A percentile compares a stretch with the other conserved stretches of the same genome.
These are phyloP conservation scores for Tricholaema leucomelas DNA, from an alignment of 2,113 vertebrate genomes.

Conservation along the genomic window DNA sequence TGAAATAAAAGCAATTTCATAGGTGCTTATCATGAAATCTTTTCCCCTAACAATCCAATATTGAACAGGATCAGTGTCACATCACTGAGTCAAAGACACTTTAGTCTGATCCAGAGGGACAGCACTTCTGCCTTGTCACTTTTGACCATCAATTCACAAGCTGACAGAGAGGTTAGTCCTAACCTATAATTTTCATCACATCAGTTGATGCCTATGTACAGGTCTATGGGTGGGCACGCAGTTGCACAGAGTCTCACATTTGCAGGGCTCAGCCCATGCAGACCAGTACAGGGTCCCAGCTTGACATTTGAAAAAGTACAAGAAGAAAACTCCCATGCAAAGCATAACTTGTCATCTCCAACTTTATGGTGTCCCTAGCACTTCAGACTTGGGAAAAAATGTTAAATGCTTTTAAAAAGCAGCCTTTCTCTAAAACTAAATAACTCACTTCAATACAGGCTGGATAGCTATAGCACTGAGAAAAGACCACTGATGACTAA, in stretches of 20 bases:
- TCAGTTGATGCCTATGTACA: background rate
- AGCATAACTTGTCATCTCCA: background rate
- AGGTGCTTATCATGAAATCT: background rate
- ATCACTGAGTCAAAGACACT: background rate
- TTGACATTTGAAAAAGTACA: background rate
- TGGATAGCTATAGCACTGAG: background rate
- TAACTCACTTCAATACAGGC: background rate
- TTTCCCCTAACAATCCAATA: background rate
- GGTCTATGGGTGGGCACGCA: accelerated
- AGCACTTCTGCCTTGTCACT: background rate
- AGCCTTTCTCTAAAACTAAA: background rate
- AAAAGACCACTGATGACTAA: background rate
- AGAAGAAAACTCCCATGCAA: accelerated
- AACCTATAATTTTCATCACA: background rate
- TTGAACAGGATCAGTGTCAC: background rate
- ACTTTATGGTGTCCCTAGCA: background rate
- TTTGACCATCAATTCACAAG: background rate
- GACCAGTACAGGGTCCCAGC: accelerated
- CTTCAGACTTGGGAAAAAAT: background rate
- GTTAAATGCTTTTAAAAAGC: background rate
- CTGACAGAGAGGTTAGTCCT: background rate
- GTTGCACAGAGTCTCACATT: background rate
- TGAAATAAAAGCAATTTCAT: background rate
- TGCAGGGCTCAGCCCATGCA: background rate
- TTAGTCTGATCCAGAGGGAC: background rate